Base-by-base conservation (phyloP, 2,888 invertebrate genomes). In the Neocrepidodera transversa region DNA sequence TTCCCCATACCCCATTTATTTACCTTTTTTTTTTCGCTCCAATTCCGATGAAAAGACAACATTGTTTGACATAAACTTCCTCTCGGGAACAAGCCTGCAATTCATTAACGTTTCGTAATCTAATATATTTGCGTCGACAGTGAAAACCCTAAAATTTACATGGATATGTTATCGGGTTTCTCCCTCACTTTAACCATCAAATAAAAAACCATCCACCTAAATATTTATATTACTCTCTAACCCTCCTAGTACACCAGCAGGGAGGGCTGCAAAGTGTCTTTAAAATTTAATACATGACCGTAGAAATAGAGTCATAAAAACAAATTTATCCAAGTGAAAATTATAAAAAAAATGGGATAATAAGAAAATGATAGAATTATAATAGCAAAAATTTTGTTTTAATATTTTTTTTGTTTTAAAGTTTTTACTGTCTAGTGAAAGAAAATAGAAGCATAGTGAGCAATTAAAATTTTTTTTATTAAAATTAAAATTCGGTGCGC, bases 161-260 rank as follows among this genome's bases (percentile, higher is more conserved):
- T 69, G 62, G 64, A 64, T 63, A 65, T 65, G 65, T 63, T 68
- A 66, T 70, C 68, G 54, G 63, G 68, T 68, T 68, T 63, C 67
- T 58, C 64, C 68, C 64, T 63, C 66, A 62, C 56, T 63, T n/a
- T 64, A 61, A 61, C 66, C 62, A 65, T 66, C 66, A 59, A 62
- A 66, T 67, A 65, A 70, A 69, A 67, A 69, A 69, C 65, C 66
- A 52, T 35, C 40, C 55, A 62, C 62, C 68, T 67, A 70, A 70
- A 70, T 70, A 70, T 70, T 70, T 70, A 68, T 68, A 68, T 69
- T 68, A 63, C 63, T n/a, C 65, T 62, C 61, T 54, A 57, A 62
- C 66, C 58, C 64, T 55, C 38, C 35, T 17, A 14, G 50, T 10
- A 30, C 40, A 58, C 58, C 47, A 61, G 50, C 13, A 51, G 40